Base-by-base conservation (phyloP, 2,113 vertebrate species). In the Hyperopisus bebe region DNA sequence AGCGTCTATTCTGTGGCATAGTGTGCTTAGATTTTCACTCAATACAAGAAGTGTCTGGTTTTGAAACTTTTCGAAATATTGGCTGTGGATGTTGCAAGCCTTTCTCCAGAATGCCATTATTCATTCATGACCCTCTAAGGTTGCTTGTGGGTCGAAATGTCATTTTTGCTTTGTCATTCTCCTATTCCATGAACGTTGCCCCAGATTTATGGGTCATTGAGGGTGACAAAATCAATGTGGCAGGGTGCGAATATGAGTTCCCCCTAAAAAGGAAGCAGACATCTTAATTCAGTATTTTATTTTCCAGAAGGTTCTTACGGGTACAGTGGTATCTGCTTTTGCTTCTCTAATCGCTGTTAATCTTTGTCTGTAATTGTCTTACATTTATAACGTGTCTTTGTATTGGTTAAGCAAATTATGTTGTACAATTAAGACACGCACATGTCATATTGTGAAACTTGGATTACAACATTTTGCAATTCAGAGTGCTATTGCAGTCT, bases 151-250 rank as follows among this genome's bases (percentile, higher is more conserved):
- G 83, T 44, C 24, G 24, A 47, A 31, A n/a, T 85, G 44, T 85
- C 7, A 27, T 3, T 77, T 77, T 50, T 88, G 88, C 88, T 77
- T 46, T 88, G 62, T 88, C 87, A 88, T 88, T 88, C 46, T 10
- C 66, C 46, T 17, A 17, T 31, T 77, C n/a, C 44, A 11, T 11
- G 42, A 48, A 85, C 0, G 42, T 46, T 24, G 82, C 82, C 6
- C 21, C 27, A 47, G 42, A 47, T 85, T 85, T 48, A 24, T 85
- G 21, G 46, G 1, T 84, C 46, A 19, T 24, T 47, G 3, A 1
- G 70, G 31, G 13, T 35, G 70, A 39, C 35, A 0, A 6, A 66
- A 88, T 19, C 17, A 66, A 11, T 13, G 70, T 77, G 3, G 44
- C 44, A 11, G n/a, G 19, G 58, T 31, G n/a, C 13, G 21, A 5